Percentiles rank a stretch among this genome's conserved stretches.
Conservation (phyloP, 2,113 vertebrate species). For the Alosa alosa region DNA sequence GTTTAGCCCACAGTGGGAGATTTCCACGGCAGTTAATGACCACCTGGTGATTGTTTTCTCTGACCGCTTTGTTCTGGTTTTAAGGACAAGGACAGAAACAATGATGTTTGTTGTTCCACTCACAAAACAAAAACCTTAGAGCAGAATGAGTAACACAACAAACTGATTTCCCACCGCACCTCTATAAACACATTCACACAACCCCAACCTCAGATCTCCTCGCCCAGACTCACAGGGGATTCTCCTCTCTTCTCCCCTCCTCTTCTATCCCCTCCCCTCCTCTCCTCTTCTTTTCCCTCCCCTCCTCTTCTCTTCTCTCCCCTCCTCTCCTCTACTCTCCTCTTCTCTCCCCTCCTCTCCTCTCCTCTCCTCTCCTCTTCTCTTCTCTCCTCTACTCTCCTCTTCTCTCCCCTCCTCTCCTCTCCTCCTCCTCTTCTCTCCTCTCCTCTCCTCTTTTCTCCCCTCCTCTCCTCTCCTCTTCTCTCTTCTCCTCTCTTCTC, state of each 20-base stretch:
- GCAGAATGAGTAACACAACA: not conserved
- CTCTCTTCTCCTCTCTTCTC: not conserved
- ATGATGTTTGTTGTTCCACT: conserved; percentile 3
- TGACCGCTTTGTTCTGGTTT: not conserved
- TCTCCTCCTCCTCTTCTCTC: not conserved
- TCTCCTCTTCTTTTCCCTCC: no score
- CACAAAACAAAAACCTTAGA: not conserved
- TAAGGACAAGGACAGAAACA: not conserved
- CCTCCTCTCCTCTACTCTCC: not conserved
- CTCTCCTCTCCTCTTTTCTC: not conserved
- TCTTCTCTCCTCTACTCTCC: not conserved
- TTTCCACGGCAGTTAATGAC: not conserved
- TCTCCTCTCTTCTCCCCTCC: not conserved
- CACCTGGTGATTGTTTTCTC: conserved; percentile 7
- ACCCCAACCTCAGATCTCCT: not conserved
- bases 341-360: not conserved
- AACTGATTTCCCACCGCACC: not conserved
- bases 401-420: not conserved
- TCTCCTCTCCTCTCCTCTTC: not conserved
- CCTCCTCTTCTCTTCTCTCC: not conserved
- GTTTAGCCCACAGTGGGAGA: not conserved
- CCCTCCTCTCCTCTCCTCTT: not conserved
- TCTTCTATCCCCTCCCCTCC: no score
- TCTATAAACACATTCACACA: not conserved
- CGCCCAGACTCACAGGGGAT: not conserved